phyloP scores from a whole-genome alignment of 1,140 invertebrate genomes.

The Atta texana region DNA sequence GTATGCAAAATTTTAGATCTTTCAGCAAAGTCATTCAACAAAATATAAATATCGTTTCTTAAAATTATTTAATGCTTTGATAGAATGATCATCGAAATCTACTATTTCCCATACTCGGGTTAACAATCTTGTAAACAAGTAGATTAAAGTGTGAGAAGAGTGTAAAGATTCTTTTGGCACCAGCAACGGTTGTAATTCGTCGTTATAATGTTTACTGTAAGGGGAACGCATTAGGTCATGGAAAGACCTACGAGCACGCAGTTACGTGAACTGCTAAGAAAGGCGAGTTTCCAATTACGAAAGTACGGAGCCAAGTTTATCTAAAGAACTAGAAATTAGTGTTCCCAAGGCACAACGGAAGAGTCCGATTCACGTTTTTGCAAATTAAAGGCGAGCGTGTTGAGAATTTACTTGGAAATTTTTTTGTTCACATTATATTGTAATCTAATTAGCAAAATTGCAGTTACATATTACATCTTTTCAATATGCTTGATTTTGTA shows the following conservation, averaged over 20 bases:
- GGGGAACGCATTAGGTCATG: constrained; percentile 13
- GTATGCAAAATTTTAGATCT: too few species aligned
- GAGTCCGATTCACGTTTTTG: constrained; percentile 33
- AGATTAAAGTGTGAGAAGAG: constrained; percentile 20
- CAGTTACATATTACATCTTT: neutral
- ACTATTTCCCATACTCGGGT: constrained; percentile 1
- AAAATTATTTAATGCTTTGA: too few species aligned
- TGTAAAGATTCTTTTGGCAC: constrained; percentile 38
- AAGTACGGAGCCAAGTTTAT: constrained; percentile 47
- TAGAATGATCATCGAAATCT: neutral
- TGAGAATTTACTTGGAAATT: neutral
- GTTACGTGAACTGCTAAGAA: constrained; percentile 44
- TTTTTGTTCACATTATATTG: neutral
- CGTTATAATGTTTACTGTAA: constrained; percentile 35
- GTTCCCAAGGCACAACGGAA: neutral
- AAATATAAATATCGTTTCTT: neutral
- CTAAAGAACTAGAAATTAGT: constrained; percentile 50
- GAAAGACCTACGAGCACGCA: constrained; percentile 40
- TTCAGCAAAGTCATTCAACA: neutral
- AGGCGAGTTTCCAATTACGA: constrained; percentile 44
- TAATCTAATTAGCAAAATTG: neutral
- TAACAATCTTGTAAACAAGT: constrained; percentile 46
- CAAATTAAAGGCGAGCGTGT: constrained; percentile 26
- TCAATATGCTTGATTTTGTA: neutral
- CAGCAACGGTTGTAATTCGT: constrained; percentile 23